Evolutionary conservation across 2,888 invertebrate genomes (phyloP).

Genomic region (Apotomis betuletana): DNA sequence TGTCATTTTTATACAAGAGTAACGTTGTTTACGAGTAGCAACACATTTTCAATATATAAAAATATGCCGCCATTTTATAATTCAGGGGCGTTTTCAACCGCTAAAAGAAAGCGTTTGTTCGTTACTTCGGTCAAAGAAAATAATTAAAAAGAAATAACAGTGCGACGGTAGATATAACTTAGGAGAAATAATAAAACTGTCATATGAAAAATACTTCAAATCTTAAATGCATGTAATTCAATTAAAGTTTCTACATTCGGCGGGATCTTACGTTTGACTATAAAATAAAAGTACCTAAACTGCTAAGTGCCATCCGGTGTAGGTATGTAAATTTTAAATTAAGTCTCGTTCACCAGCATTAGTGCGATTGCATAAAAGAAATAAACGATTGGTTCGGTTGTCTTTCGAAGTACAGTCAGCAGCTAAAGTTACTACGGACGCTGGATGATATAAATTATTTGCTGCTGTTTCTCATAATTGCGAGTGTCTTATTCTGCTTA

Average conservation of each 20-base stretch:
- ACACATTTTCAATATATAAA: no score
- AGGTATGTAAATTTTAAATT: background rate
- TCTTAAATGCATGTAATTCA: background rate
- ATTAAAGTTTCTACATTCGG: no score
- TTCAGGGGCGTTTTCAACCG: conserved; percentile 36
- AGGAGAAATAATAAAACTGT: no score
- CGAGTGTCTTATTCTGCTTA: no score
- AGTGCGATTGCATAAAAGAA: background rate
- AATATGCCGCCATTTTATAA: conserved; percentile 21
- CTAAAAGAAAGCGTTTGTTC: conserved; percentile 38
- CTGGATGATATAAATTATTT: no score
- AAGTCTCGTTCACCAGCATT: background rate
- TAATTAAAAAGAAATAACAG: no score
- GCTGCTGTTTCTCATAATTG: no score
- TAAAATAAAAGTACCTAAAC: background rate
- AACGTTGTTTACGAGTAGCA: no score
- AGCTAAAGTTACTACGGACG: no score
- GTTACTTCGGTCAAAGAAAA: conserved; percentile 14
- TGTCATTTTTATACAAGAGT: background rate
- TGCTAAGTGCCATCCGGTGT: background rate
- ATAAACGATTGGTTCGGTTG: background rate
- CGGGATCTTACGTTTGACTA: no score
- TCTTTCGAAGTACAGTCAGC: background rate
- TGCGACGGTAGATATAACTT: no score
- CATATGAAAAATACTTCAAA: no score